Conservation (phyloP, 2,888 invertebrate genomes). For the Tachina grossa region DNA sequence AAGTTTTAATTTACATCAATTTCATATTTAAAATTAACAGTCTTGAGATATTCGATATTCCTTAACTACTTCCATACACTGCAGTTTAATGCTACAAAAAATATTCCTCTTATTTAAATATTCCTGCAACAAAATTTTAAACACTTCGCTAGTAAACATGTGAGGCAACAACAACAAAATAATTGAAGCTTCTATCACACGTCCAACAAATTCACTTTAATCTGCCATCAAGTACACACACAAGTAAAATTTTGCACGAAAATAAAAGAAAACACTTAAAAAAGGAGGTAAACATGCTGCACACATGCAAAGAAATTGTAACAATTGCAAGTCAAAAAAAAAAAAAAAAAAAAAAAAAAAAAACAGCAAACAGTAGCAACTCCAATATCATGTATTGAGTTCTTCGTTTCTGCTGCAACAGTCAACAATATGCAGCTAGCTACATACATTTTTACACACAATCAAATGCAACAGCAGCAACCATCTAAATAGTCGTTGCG, state of each 20-base stretch:
- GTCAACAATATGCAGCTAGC: constrained; percentile 11
- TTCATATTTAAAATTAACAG: too few species aligned
- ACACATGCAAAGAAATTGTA: constrained; percentile 17
- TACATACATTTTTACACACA: constrained; percentile 27
- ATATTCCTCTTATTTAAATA: background rate
- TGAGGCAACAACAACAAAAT: background rate
- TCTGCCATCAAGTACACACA: background rate
- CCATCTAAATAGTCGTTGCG: constrained; percentile 47
- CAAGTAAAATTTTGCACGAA: constrained; percentile 1
- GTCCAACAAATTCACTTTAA: constrained; percentile 50
- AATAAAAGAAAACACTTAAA: constrained; percentile 1
- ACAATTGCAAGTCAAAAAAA: too few species aligned
- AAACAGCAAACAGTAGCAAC: constrained; percentile 9
- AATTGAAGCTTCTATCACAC: constrained; percentile 35
- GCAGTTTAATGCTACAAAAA: too few species aligned
- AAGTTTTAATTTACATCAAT: too few species aligned
- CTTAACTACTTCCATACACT: too few species aligned
- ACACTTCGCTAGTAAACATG: constrained; percentile 5
- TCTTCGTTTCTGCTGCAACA: background rate
- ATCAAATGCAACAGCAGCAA: constrained; percentile 52
- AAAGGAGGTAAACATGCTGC: constrained; percentile 19
- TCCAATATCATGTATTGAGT: constrained; percentile 20
- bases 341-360: too few species aligned
- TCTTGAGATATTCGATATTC: too few species aligned
- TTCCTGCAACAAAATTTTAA: background rate